A percentile compares a stretch with the other conserved stretches of the same genome.
Conservation (phyloP, 2,888 invertebrate species). For the Cheilosia pagana region DNA sequence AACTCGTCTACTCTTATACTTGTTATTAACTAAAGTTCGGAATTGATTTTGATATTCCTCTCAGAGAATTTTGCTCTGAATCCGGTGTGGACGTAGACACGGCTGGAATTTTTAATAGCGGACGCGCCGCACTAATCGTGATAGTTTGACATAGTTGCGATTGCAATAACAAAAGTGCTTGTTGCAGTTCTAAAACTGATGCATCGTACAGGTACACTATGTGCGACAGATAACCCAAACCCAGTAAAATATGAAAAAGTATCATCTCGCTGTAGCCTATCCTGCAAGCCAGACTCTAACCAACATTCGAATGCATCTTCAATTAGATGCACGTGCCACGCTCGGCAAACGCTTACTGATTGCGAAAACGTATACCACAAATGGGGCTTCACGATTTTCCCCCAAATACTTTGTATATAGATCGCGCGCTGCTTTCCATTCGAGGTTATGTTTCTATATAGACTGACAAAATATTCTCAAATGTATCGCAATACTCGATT, state of each 20-base stretch:
- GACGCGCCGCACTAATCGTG: neutral
- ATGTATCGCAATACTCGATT: slow-evolving; percentile 4
- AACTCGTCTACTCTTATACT: slow-evolving; percentile 23
- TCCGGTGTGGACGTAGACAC: slow-evolving; percentile 51
- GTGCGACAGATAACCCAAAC: too few species aligned
- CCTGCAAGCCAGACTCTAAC: neutral
- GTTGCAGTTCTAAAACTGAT: slow-evolving; percentile 11
- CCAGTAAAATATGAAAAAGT: too few species aligned
- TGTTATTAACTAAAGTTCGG: slow-evolving; percentile 32
- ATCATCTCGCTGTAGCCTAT: neutral
- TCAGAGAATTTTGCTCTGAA: slow-evolving; percentile 50
- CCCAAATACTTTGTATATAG: neutral
- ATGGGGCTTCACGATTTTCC: neutral
- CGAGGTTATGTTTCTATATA: neutral
- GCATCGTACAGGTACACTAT: slow-evolving; percentile 11
- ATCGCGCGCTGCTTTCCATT: neutral
- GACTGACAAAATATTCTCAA: neutral
- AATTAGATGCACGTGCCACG: neutral
- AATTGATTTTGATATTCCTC: slow-evolving; percentile 61
- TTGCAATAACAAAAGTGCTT: slow-evolving; percentile 35
- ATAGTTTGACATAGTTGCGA: slow-evolving; percentile 30
- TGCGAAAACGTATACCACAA: neutral
- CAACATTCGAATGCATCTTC: neutral
- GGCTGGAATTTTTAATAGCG: slow-evolving; percentile 49
- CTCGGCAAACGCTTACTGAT: neutral